Evolutionary conservation across 2,113 vertebrate species (phyloP), one percentile per base, ranked within the genome.

Genomic region (Aptenodytes forsteri): DNA sequence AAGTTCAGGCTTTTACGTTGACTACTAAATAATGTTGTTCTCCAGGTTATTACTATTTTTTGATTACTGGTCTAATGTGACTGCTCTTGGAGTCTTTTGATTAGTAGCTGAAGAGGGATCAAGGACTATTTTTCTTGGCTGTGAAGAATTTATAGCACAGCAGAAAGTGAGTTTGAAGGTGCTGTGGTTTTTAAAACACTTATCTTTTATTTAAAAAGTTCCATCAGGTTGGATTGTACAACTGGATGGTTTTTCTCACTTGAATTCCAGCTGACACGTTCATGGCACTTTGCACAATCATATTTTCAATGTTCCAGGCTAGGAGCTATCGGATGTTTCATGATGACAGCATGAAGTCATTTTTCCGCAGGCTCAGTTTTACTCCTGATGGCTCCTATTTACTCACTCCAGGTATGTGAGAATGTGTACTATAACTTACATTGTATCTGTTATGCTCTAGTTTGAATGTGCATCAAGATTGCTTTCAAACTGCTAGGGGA

Each of bases 331-430:
- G 99, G 92, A 99, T 99, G 98, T 99, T 99, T 69, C 99, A 99
- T 1, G 99, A 99, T 11, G 99, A 99, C 98, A 99, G 99, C 89
- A 99, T 99, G 99, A 99, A 99, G 90, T 99, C 99, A 0, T 99
- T 99, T 85, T 99, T 99, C 87, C 99, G 99, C 16, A 98, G 99
- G 62, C 99, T 99, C 38, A 99, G 99, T 32, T 99, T 99, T 93
- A 99, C 99, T 44, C 98, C 99, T 9, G 99, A 99, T 16, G 99
- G 99, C 2, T 99, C 99, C 50, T 98, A 99, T 64, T 98, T 99
- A 52, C 98, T 99, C 21, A 98, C 98, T 10, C 99, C 99, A 97
- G 99, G 99, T 99, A 89, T 20, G 84, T n/a, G 42, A 26, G 25
- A 38, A 34, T 1, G 0, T 21, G 7, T 9, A 10, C 52, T 80